These are phyloP conservation scores for Ianthella basta DNA, from an alignment of 37 sponge, comb jelly and placozoan genomes.

Conservation along the genomic window DNA sequence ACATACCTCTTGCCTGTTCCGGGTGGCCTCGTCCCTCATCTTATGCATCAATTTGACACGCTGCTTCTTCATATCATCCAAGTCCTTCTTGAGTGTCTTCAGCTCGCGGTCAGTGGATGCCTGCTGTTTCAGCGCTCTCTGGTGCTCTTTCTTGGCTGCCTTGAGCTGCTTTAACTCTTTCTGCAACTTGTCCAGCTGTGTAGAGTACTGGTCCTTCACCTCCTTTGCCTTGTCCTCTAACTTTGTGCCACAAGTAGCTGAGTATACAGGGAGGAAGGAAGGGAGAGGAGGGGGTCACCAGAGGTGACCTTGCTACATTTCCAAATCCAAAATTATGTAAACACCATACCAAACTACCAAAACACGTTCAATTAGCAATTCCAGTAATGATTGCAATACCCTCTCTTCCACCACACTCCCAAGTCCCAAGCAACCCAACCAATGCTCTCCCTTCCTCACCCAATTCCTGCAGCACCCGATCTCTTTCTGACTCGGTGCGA, in stretches of 20 bases:
- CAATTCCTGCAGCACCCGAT: constrained; percentile 77
- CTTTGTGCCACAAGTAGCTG: background rate
- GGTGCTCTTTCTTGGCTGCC: constrained; percentile 68
- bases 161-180: constrained; percentile 66
- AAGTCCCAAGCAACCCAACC: constrained; percentile 10
- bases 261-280: too few species aligned
- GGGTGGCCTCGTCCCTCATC: constrained; percentile 68
- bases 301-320: too few species aligned
- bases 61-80: constrained; percentile 89
- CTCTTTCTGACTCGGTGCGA: constrained; percentile 75
- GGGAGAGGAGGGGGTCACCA: too few species aligned
- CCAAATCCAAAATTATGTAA: too few species aligned
- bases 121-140: constrained; percentile 75
- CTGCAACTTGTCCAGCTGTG: constrained; percentile 49
- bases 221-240: constrained; percentile 62
- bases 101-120: constrained; percentile 73
- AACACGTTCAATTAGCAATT: background rate
- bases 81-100: constrained; percentile 54
- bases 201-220: constrained; percentile 59
- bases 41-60: constrained; percentile 75
- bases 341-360: too few species aligned
- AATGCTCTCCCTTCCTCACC: constrained; percentile 40
- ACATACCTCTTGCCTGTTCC: constrained; percentile 32
- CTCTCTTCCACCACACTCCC: background rate
- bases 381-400: background rate